Percentiles rank a stretch among this genome's conserved stretches.
Evolutionary conservation across 1,140 invertebrate genomes (phyloP).

Genomic region (Amphibalanus amphitrite): DNA sequence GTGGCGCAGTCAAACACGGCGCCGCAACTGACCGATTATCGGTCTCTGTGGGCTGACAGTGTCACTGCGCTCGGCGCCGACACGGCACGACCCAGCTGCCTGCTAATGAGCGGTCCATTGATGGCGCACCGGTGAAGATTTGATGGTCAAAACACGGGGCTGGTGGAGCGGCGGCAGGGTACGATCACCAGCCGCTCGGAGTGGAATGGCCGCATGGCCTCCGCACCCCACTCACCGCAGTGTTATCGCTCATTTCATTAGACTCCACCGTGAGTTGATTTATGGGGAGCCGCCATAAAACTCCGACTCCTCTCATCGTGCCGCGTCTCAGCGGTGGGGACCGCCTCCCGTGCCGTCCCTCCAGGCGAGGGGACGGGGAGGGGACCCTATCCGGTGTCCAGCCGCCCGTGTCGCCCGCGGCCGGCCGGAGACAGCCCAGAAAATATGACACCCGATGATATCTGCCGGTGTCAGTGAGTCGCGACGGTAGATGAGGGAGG

Average conservation of each 20-base stretch:
- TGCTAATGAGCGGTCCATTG: neutral
- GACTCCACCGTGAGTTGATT: neutral
- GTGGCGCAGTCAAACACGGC: neutral
- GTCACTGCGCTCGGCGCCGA: too few relatives aligned
- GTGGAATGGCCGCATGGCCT: neutral
- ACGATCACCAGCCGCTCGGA: too few relatives aligned
- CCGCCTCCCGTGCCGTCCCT: too few relatives aligned
- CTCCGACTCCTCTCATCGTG: neutral
- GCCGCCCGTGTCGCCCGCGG: neutral
- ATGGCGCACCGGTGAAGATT: too few relatives aligned
- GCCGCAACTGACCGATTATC: neutral
- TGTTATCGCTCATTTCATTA: neutral
- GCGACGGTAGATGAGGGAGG: too few relatives aligned
- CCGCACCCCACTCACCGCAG: too few relatives aligned
- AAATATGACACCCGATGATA: slow-evolving; percentile 1
- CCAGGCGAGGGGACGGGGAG: too few relatives aligned
- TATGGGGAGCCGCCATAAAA: neutral
- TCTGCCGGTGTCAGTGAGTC: neutral
- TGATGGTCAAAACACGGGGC: too few relatives aligned
- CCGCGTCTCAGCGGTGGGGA: neutral
- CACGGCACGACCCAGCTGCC: neutral
- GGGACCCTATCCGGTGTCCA: too few relatives aligned
- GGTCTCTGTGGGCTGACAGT: neutral
- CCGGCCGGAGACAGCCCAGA: neutral
- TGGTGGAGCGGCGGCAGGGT: too few relatives aligned